Conservation (phyloP, 2,797 vertebrate genomes). For the Ceyx erithaca region DNA sequence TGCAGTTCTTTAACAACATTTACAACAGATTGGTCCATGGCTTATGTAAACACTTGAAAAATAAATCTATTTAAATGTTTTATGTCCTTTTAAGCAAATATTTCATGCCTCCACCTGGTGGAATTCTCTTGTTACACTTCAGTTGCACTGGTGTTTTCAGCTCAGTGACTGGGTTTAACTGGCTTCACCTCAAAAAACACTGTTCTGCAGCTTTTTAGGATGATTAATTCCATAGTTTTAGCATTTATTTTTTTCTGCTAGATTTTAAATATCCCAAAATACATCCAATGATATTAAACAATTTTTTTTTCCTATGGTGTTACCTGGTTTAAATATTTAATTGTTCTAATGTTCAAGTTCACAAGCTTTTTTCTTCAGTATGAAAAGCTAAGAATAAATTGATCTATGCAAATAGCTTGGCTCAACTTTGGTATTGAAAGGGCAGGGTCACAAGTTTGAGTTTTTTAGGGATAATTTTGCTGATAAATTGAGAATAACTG, state of each 20-base stretch:
- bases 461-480: background rate
- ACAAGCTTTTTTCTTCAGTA: background rate
- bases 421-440: background rate
- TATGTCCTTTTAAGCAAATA: conserved; percentile 7
- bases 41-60: conserved; percentile 43
- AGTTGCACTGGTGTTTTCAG: background rate
- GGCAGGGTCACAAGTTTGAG: background rate
- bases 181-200: background rate
- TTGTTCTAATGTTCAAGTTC: background rate
- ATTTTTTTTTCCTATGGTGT: background rate
- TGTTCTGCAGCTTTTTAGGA: background rate
- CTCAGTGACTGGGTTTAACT: background rate
- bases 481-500: background rate
- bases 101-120: background rate
- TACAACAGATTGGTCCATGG: background rate
- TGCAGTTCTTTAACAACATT: background rate
- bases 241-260: background rate
- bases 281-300: background rate
- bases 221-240: background rate
- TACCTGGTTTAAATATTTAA: background rate
- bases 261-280: background rate
- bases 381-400: conserved; percentile 4
- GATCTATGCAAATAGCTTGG: background rate
- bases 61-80: conserved; percentile 48
- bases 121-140: background rate